phyloP scores from a whole-genome alignment of 2,797 vertebrate species.

The Carapus acus region DNA sequence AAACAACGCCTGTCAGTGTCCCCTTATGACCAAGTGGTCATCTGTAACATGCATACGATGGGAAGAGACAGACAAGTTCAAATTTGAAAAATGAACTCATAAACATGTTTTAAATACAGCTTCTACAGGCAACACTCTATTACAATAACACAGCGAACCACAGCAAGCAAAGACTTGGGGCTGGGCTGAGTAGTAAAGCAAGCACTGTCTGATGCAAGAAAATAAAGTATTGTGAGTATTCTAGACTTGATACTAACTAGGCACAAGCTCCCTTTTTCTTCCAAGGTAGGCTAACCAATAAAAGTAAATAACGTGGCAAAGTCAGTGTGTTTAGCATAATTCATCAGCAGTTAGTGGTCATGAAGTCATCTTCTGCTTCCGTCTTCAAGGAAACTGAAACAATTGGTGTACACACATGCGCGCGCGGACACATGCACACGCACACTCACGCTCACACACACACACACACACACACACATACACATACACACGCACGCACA shows the following conservation, averaged over 20 bases:
- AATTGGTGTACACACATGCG: slow-evolving; percentile 20
- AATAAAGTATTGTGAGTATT: slow-evolving; percentile 58
- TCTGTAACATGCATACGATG: too few species aligned
- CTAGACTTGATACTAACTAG: slow-evolving; percentile 33
- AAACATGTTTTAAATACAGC: slow-evolving; percentile 33
- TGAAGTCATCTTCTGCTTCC: slow-evolving; percentile 43
- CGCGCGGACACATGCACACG: too few species aligned
- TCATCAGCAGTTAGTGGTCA: slow-evolving; percentile 53
- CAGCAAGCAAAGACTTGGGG: slow-evolving; percentile 4
- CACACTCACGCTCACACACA: slow-evolving; percentile 31
- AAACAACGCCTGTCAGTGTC: too few species aligned
- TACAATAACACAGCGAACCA: not conserved
- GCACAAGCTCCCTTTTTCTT: slow-evolving; percentile 12
- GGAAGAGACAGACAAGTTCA: slow-evolving; percentile 57
- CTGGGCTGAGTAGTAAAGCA: slow-evolving; percentile 1
- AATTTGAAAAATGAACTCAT: slow-evolving; percentile 53
- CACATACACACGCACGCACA: too few species aligned
- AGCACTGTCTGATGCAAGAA: slow-evolving; percentile 24
- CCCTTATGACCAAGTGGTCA: too few species aligned
- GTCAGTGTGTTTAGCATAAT: slow-evolving; percentile 50
- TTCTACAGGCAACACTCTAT: slow-evolving; percentile 16
- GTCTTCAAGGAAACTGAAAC: slow-evolving; percentile 41
- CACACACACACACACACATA: too few species aligned
- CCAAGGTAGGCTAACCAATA: slow-evolving; percentile 55
- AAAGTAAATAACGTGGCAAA: slow-evolving; percentile 57